Evolutionary conservation across 2,113 vertebrate species (phyloP).

Genomic region (Tetrao urogallus): DNA sequence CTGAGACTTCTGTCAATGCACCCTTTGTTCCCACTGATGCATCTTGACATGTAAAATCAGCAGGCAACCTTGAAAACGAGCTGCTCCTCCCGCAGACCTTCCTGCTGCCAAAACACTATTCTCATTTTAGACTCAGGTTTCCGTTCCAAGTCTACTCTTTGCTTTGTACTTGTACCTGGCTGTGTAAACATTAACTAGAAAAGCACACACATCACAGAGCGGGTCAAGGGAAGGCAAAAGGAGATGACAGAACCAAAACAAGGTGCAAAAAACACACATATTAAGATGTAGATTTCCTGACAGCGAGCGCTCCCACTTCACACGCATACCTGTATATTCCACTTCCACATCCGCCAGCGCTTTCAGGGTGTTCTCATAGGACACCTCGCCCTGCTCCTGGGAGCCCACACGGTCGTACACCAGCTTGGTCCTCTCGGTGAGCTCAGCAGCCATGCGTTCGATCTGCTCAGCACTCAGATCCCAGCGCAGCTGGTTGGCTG

Average conservation of each 20-base stretch:
- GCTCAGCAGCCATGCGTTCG: conserved; percentile 75
- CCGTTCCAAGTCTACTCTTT: not conserved
- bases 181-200: not conserved
- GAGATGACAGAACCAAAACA: not conserved
- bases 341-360: conserved; percentile 91
- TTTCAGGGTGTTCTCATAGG: conserved; percentile 89
- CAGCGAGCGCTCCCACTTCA: accelerated
- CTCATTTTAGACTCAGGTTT: not conserved
- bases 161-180: not conserved
- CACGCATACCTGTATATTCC: conserved; percentile 87
- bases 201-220: not conserved
- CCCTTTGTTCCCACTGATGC: accelerated
- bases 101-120: not conserved
- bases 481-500: conserved; percentile 85
- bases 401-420: conserved; percentile 91
- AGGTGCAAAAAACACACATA: not conserved
- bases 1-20: not conserved
- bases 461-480: conserved; percentile 88
- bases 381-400: conserved; percentile 79
- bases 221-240: not conserved
- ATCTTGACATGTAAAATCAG: not conserved
- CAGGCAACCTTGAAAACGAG: not conserved
- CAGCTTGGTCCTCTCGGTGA: conserved; percentile 85
- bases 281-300: not conserved
- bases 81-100: not conserved